phyloP scores from a whole-genome alignment of 2,888 invertebrate genomes.

The Alsophila aescularia region DNA sequence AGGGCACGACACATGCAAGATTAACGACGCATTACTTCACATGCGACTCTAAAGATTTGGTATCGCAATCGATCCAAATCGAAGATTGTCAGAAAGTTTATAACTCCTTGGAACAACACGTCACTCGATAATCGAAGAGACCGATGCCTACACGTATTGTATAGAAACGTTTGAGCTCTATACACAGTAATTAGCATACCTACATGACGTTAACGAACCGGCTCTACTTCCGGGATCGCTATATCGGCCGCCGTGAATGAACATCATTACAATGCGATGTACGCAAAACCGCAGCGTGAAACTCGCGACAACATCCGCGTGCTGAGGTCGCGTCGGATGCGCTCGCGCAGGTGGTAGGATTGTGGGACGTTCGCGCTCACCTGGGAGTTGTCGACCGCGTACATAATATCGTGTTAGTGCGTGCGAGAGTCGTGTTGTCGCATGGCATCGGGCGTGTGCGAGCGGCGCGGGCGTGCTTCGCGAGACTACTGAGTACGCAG shows the following conservation, averaged over 20 bases:
- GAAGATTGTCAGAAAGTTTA: constrained; percentile 3
- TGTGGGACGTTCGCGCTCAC: constrained; percentile 71
- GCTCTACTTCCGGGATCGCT: constrained; percentile 81
- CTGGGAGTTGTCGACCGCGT: constrained; percentile 80
- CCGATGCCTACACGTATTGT: constrained; percentile 47
- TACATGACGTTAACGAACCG: constrained; percentile 78
- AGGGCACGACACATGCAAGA: constrained; percentile 34
- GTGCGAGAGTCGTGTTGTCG: constrained; percentile 64
- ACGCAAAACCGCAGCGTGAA: constrained; percentile 56
- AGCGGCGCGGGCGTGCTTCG: constrained; percentile 70
- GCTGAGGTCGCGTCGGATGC: constrained; percentile 39
- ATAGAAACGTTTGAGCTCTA: constrained; percentile 61
- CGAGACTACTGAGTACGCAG: constrained; percentile 67
- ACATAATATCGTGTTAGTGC: constrained; percentile 75
- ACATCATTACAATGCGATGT: constrained; percentile 69
- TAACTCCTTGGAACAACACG: constrained; percentile 28
- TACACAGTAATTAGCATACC: constrained; percentile 76
- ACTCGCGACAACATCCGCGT: constrained; percentile 54
- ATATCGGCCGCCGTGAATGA: constrained; percentile 72
- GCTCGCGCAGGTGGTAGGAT: constrained; percentile 41
- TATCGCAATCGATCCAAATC: constrained; percentile 1
- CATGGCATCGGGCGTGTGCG: constrained; percentile 67
- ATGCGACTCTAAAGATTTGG: background rate
- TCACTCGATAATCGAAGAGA: constrained; percentile 29
- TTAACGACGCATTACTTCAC: constrained; percentile 18